phyloP scores from a whole-genome alignment of 1,140 invertebrate genomes.

The Cotesia glomerata region DNA sequence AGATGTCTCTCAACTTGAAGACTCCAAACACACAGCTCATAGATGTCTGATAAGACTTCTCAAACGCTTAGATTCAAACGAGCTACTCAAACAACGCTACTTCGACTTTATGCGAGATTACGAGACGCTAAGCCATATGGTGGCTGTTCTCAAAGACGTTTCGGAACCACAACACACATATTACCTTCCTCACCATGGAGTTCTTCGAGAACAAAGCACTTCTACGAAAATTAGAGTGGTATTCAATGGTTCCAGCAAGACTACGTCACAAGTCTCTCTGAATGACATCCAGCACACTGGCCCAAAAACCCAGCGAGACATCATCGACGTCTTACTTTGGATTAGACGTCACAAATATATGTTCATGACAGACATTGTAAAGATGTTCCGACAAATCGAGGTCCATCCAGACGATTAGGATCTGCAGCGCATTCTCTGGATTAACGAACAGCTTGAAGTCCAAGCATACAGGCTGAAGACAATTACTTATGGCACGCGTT shows the following conservation, averaged over 20 bases:
- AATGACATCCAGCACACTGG: neutral
- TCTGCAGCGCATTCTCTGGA: neutral
- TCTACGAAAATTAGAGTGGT: too few species aligned
- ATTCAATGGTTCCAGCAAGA: too few species aligned
- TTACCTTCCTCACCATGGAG: conserved; percentile 27
- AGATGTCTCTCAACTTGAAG: too few species aligned
- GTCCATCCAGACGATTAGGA: neutral
- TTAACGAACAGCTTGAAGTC: conserved; percentile 10
- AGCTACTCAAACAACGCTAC: conserved; percentile 13
- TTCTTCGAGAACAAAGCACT: neutral
- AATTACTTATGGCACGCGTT: too few species aligned
- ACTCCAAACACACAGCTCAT: too few species aligned
- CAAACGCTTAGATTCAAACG: neutral
- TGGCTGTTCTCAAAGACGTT: neutral
- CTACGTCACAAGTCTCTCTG: too few species aligned
- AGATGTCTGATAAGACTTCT: too few species aligned
- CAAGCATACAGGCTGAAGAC: conserved; percentile 28
- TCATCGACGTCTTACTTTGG: too few species aligned
- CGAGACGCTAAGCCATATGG: conserved; percentile 49
- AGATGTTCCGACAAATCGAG: neutral
- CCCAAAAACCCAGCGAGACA: too few species aligned
- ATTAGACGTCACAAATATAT: too few species aligned
- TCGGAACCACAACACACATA: neutral
- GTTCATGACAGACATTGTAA: neutral
- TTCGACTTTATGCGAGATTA: conserved; percentile 50